Evolutionary conservation across 2,797 vertebrate genomes (phyloP).

Genomic region (Falco biarmicus): DNA sequence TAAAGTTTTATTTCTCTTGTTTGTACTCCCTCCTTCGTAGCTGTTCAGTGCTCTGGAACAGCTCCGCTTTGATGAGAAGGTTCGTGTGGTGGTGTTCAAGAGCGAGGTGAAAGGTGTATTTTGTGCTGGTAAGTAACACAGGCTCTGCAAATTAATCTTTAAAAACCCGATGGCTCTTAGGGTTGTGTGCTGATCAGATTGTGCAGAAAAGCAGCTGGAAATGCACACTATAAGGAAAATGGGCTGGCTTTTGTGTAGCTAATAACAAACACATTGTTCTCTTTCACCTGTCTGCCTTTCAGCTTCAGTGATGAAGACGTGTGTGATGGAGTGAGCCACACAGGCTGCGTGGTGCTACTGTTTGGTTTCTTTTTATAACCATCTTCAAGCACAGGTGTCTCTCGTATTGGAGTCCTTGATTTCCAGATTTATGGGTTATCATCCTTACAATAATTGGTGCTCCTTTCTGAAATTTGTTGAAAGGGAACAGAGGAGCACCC

Average conservation of each 20-base stretch:
- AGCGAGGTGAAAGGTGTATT: slow-evolving; percentile 91
- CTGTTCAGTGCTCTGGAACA: slow-evolving; percentile 83
- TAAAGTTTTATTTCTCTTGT: background rate
- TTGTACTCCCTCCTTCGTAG: slow-evolving; percentile 69
- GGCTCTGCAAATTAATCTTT: background rate
- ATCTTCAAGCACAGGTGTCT: background rate
- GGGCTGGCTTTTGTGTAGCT: background rate
- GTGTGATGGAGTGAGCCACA: background rate
- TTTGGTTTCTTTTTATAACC: background rate
- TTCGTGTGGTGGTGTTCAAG: slow-evolving; percentile 89
- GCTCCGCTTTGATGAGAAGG: slow-evolving; percentile 80
- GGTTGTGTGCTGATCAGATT: background rate
- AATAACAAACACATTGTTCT: background rate
- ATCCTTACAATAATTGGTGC: background rate
- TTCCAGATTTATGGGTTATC: background rate
- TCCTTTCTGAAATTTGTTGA: background rate
- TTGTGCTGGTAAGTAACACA: slow-evolving; percentile 87
- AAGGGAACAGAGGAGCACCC: background rate
- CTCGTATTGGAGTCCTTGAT: background rate
- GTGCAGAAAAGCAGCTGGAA: background rate
- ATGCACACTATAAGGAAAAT: background rate
- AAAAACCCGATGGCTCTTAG: background rate
- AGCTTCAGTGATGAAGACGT: background rate
- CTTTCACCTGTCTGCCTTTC: background rate
- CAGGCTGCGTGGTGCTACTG: background rate